Evolutionary conservation across 2,888 invertebrate species (phyloP).

Genomic region (Parapristionchus giblindavisi): DNA sequence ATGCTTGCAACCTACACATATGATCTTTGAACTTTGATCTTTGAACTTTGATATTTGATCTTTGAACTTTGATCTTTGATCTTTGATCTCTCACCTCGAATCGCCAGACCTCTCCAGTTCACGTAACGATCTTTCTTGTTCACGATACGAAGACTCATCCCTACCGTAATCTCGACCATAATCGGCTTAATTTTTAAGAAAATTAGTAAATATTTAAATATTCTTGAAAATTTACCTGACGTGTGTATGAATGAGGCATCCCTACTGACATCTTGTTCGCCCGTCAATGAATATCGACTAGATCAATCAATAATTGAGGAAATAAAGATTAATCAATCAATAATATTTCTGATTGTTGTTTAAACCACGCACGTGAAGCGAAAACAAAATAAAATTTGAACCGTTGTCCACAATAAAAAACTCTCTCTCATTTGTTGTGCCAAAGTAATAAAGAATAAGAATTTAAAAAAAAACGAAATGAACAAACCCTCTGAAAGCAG

Average conservation of each 20-base stretch:
- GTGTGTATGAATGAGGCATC: constrained; percentile 64
- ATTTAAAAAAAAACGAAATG: background rate
- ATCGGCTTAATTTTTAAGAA: constrained; percentile 20
- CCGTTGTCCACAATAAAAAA: too few species aligned
- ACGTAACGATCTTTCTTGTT: constrained; percentile 13
- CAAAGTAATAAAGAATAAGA: too few species aligned
- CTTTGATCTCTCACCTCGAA: background rate
- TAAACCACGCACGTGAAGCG: too few species aligned
- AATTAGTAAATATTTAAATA: background rate
- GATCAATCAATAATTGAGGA: background rate
- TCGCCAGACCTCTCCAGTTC: constrained; percentile 34
- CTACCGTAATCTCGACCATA: constrained; percentile 50
- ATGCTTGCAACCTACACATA: too few species aligned
- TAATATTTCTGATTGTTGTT: too few species aligned
- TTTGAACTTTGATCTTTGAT: background rate
- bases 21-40: too few species aligned
- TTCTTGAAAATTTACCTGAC: constrained; percentile 39
- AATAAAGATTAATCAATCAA: background rate
- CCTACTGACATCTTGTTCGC: constrained; percentile 62
- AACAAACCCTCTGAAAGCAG: constrained; percentile 17
- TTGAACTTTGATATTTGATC: too few species aligned
- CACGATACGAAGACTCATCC: constrained; percentile 2
- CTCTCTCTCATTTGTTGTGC: too few species aligned
- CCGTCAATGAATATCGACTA: constrained; percentile 52
- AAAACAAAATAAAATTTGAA: too few species aligned